Percentiles rank a stretch among this genome's conserved stretches.
phyloP scores from a whole-genome alignment of 2,888 invertebrate species.

The Oscheius sp. region DNA sequence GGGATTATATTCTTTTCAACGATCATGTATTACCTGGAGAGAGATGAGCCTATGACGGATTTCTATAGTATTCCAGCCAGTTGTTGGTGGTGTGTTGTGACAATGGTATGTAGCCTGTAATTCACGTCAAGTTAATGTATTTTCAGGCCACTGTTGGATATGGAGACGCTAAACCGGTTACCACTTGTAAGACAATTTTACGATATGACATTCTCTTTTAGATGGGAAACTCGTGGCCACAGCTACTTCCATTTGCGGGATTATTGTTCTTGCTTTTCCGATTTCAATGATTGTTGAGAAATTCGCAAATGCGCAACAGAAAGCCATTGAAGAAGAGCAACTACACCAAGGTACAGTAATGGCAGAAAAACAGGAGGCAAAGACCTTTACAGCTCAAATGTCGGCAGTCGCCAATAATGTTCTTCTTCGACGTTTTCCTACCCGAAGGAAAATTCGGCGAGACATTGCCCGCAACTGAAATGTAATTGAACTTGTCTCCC shows the following conservation, averaged over 20 bases:
- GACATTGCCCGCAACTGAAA: slow-evolving; percentile 1
- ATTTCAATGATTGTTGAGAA: slow-evolving; percentile 73
- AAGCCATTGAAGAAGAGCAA: slow-evolving; percentile 66
- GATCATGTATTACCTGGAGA: slow-evolving; percentile 71
- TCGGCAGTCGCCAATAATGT: slow-evolving; percentile 68
- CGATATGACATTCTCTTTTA: slow-evolving; percentile 37
- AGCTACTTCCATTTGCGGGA: slow-evolving; percentile 68
- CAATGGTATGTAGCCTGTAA: too few species aligned
- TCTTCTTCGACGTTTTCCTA: slow-evolving; percentile 65
- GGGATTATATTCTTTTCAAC: slow-evolving; percentile 72
- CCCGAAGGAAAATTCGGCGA: slow-evolving; percentile 55
- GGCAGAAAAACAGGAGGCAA: not conserved
- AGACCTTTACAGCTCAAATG: slow-evolving; percentile 66
- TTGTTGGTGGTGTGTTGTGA: slow-evolving; percentile 73
- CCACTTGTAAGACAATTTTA: slow-evolving; percentile 54
- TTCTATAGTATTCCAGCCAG: slow-evolving; percentile 72
- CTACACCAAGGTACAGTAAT: slow-evolving; percentile 61
- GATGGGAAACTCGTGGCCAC: slow-evolving; percentile 72
- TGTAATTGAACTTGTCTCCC: not conserved
- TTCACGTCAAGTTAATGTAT: not conserved
- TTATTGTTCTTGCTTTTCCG: slow-evolving; percentile 72
- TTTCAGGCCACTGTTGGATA: slow-evolving; percentile 70
- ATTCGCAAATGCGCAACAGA: slow-evolving; percentile 70
- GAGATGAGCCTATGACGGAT: slow-evolving; percentile 69
- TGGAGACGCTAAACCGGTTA: slow-evolving; percentile 69